Base-by-base conservation (phyloP, 1,140 invertebrate genomes). In the Nymphalis io region DNA sequence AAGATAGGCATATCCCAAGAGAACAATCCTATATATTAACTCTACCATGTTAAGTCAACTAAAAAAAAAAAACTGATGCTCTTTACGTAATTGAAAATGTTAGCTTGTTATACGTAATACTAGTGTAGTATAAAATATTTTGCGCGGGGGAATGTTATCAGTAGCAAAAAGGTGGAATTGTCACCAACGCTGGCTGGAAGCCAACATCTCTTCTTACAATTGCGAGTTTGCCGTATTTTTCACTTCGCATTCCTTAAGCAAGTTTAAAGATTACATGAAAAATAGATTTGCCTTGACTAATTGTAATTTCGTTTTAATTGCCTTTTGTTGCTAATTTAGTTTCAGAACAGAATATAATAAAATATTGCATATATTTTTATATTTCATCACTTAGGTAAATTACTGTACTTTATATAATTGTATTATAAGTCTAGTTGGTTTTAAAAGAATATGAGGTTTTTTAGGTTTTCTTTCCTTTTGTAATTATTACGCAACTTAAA, bases 161-260 rank as follows among this genome's bases (percentile, higher is more conserved):
- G 73, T 57, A 61, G 63, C 67, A 73, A 74, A 75, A 82, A 75
- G 68, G 75, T 74, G 69, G 67, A 68, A 76, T 78, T 78, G 78
- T 73, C 75, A 66, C 73, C 58, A 46, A 59, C 27, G 18, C 70
- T 82, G 80, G 80, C 80, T 63, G n/a, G 20, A 18, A 66, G 73
- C 80, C 78, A 82, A 48, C 58, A 44, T 72, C 57, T 39, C 44
- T 64, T 59, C 60, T 66, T 62, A 70, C 72, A 65, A 60, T 72
- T 59, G 59, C 38, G 40, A 33, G 42, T 23, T 69, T 42, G 62
- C 51, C 61, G 71, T 66, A 69, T 60, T 60, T 70, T 69, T 73
- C 59, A 67, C 57, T 48, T 75, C 61, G 33, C 57, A 75, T 73
- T 74, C 64, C 69, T 71, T 70, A 68, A 61, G 51, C 55, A 27